These are phyloP conservation scores for Tanytarsus gracilentus DNA, from an alignment of 2,888 invertebrate genomes.

Conservation along the genomic window DNA sequence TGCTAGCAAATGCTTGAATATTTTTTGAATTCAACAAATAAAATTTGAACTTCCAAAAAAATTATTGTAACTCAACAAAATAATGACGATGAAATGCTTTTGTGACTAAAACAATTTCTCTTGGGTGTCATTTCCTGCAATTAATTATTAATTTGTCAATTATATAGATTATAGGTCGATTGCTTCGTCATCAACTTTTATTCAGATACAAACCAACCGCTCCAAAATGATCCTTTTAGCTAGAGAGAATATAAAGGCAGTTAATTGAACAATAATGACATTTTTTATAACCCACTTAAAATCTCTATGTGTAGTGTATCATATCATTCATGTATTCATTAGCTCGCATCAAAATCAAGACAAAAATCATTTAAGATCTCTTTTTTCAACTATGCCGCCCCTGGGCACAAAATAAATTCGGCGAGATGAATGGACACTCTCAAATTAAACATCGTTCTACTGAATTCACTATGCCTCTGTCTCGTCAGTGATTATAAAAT, in stretches of 20 bases:
- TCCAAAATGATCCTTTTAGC: no score
- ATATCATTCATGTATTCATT: not conserved
- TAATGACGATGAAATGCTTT: no score
- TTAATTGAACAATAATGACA: not conserved
- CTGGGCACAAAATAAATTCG: not conserved
- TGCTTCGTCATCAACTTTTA: no score
- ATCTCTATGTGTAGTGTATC: not conserved
- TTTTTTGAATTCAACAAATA: no score
- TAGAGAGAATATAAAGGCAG: no score
- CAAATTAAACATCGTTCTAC: slow-evolving; percentile 17
- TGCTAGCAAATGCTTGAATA: no score
- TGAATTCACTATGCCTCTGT: not conserved
- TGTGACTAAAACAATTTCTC: not conserved
- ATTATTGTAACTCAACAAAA: no score
- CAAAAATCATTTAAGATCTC: not conserved
- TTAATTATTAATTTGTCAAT: slow-evolving; percentile 3
- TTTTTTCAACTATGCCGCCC: not conserved
- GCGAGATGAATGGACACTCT: slow-evolving; percentile 15
- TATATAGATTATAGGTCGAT: not conserved
- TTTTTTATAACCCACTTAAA: not conserved
- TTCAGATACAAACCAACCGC: no score
- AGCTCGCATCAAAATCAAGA: slow-evolving; percentile 1
- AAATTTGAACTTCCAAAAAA: no score
- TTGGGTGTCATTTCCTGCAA: not conserved
- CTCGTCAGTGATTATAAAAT: slow-evolving; percentile 16